Conservation (phyloP, 1,140 invertebrate species). For the Leptinotarsa defecta region DNA sequence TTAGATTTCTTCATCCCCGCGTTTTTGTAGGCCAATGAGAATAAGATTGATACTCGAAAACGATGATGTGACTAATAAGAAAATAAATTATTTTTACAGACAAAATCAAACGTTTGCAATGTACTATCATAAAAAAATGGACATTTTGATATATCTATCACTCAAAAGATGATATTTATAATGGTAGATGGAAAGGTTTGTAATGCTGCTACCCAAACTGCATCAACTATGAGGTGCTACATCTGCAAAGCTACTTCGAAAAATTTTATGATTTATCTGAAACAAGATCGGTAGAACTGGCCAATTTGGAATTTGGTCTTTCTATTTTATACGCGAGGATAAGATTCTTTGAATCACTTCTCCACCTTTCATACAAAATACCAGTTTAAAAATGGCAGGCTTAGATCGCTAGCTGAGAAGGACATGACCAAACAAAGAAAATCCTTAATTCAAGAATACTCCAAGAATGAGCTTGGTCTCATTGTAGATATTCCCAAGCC, state of each 20-base stretch:
- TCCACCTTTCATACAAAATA: constrained; percentile 53
- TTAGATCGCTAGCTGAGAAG: constrained; percentile 21
- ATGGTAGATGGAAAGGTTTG: constrained; percentile 53
- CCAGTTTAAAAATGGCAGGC: constrained; percentile 45
- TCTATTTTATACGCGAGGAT: constrained; percentile 53
- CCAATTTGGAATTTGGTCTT: constrained; percentile 47
- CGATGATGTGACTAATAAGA: too few relatives aligned
- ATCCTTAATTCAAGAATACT: neutral
- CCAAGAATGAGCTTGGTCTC: neutral
- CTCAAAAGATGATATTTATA: constrained; percentile 37
- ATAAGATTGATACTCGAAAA: too few relatives aligned
- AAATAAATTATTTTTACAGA: too few relatives aligned
- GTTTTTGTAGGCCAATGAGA: too few relatives aligned
- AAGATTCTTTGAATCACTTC: constrained; percentile 52
- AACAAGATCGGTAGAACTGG: constrained; percentile 35
- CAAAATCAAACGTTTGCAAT: too few relatives aligned
- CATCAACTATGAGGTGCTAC: constrained; percentile 39
- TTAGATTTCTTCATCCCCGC: too few relatives aligned
- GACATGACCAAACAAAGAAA: neutral
- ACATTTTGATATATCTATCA: too few relatives aligned
- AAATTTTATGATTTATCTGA: constrained; percentile 49
- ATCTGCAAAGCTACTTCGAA: constrained; percentile 43
- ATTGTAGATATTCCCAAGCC: too few relatives aligned
- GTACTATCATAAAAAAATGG: too few relatives aligned
- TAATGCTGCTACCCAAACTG: constrained; percentile 45